Conservation (phyloP, 2,888 invertebrate species). For the Amiota mariae region DNA sequence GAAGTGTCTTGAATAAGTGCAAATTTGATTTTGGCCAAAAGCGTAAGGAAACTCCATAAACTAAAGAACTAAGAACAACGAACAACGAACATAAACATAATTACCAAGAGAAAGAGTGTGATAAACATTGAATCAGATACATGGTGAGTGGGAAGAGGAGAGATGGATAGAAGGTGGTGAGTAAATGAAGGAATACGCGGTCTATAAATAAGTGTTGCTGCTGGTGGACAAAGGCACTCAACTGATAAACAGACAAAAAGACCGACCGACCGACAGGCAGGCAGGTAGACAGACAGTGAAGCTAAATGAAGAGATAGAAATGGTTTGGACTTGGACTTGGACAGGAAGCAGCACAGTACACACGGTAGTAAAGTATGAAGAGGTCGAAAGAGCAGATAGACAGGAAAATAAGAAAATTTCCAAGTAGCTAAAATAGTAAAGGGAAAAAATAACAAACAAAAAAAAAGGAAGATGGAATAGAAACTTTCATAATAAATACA, state of each 20-base stretch:
- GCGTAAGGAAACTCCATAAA: neutral
- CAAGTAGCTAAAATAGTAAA: constrained; percentile 8
- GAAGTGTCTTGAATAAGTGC: constrained; percentile 26
- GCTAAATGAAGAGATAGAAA: too few relatives aligned
- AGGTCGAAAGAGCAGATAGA: neutral
- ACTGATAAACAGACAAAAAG: constrained; percentile 1
- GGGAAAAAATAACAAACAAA: neutral
- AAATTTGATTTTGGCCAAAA: constrained; percentile 26
- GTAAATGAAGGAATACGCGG: too few relatives aligned
- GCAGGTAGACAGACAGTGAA: neutral
- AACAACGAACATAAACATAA: constrained; percentile 14
- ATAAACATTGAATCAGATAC: too few relatives aligned
- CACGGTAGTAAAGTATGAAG: too few relatives aligned
- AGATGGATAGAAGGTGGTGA: too few relatives aligned
- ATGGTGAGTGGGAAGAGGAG: too few relatives aligned
- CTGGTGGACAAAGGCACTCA: constrained; percentile 10
- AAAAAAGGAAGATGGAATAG: neutral
- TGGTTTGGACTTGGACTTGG: too few relatives aligned
- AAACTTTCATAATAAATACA: constrained; percentile 50
- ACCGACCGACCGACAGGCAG: neutral
- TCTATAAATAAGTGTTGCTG: constrained; percentile 13
- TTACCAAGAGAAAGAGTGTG: constrained; percentile 2
- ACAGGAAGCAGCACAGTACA: too few relatives aligned
- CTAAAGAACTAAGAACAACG: constrained; percentile 9
- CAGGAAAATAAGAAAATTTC: constrained; percentile 28